These are phyloP conservation scores for Periophthalmus modestus DNA, from an alignment of 2,113 vertebrate species.

Conservation along the genomic window DNA sequence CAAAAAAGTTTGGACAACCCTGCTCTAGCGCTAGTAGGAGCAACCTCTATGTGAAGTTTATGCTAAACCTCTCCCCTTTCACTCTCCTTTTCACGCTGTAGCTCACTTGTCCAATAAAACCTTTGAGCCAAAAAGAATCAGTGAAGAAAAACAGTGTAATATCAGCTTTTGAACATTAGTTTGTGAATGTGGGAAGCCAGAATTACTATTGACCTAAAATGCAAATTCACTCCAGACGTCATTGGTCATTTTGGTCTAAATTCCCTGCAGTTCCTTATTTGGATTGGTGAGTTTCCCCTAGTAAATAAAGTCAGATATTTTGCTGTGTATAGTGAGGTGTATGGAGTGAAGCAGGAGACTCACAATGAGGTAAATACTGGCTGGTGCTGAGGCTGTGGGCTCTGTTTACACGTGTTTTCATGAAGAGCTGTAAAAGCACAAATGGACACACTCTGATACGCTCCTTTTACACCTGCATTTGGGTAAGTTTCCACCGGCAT, in stretches of 20 bases:
- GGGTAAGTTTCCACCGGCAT: not conserved
- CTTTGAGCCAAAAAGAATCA: not conserved
- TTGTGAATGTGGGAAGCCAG: not conserved
- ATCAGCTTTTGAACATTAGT: not conserved
- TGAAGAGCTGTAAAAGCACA: conserved; percentile 13
- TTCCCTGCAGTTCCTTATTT: not conserved
- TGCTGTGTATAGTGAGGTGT: not conserved
- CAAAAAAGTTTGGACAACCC: no score
- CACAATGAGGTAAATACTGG: conserved; percentile 11
- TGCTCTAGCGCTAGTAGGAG: no score
- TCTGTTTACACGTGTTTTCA: conserved; percentile 5
- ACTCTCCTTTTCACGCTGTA: not conserved
- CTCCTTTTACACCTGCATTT: conserved; percentile 1
- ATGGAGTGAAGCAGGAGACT: not conserved
- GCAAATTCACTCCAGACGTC: not conserved
- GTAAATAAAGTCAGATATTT: not conserved
- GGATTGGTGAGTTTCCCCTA: not conserved
- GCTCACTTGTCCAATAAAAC: not conserved
- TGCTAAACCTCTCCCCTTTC: no score
- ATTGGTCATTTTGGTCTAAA: not conserved
- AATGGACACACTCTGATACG: conserved; percentile 2
- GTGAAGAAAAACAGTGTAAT: not conserved
- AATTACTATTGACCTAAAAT: not conserved
- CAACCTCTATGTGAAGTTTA: no score
- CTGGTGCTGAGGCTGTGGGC: conserved; percentile 4